Percentiles rank a stretch among this genome's conserved stretches.
Evolutionary conservation across 2,797 vertebrate genomes (phyloP).

Genomic region (Poeciliopsis gracilis): DNA sequence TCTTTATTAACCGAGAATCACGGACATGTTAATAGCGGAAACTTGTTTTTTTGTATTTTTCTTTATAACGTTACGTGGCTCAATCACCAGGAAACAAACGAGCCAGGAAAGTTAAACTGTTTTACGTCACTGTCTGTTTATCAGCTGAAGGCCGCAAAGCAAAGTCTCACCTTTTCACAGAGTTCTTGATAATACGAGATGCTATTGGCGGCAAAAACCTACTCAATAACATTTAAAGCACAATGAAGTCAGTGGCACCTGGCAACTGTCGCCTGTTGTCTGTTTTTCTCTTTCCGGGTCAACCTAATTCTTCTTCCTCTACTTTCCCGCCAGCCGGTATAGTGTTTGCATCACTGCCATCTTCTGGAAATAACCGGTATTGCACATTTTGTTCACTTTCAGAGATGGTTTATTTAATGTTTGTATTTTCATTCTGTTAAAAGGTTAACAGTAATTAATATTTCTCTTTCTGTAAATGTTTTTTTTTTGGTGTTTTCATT

Average conservation of each 20-base stretch:
- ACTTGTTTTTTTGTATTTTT: background rate
- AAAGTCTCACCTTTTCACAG: background rate
- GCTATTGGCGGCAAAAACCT: background rate
- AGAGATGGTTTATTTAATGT: background rate
- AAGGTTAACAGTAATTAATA: background rate
- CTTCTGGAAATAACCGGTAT: background rate
- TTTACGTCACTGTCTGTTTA: no score
- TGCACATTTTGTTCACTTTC: background rate
- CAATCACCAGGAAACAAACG: background rate
- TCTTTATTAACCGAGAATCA: background rate
- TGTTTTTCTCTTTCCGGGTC: background rate
- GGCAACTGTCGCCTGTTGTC: fast-evolving
- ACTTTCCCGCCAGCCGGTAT: background rate
- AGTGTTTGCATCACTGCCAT: background rate
- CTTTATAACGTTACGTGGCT: background rate
- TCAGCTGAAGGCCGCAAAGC: background rate
- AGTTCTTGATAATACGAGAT: background rate
- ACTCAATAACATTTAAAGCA: background rate
- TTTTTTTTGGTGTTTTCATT: background rate
- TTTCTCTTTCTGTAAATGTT: background rate
- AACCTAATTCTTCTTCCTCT: background rate
- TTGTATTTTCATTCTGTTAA: background rate
- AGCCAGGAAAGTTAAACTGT: background rate
- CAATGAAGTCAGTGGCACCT: background rate
- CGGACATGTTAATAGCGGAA: background rate